phyloP scores from a whole-genome alignment of 2,888 invertebrate species.

The Ichneumoninae sp. region DNA sequence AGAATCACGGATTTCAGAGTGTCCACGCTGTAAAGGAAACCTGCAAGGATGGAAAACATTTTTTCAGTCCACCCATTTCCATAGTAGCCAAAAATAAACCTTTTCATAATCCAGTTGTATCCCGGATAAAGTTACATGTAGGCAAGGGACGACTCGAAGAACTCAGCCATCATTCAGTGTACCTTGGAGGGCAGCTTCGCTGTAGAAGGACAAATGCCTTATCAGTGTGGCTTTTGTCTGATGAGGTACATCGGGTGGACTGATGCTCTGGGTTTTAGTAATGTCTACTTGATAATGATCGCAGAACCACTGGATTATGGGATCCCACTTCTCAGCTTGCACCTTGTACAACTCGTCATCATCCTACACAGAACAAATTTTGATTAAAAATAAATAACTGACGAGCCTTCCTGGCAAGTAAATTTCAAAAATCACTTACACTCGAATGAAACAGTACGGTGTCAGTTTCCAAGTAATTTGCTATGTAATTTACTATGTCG shows the following conservation, averaged over 20 bases:
- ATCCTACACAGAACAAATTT: slow-evolving; percentile 86
- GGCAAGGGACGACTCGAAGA: neutral
- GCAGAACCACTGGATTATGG: slow-evolving; percentile 95
- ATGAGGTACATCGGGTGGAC: slow-evolving; percentile 88
- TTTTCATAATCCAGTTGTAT: neutral
- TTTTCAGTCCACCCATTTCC: neutral
- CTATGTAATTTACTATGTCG: slow-evolving; percentile 91
- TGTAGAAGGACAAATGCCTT: slow-evolving; percentile 92
- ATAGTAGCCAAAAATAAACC: neutral
- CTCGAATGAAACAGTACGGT: slow-evolving; percentile 92
- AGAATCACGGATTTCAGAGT: slow-evolving; percentile 96
- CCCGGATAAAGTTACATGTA: neutral
- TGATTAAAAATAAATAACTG: neutral
- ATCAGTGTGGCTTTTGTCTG: slow-evolving; percentile 89
- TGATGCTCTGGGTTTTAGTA: slow-evolving; percentile 89
- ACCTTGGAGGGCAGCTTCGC: slow-evolving; percentile 94
- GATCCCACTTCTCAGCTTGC: slow-evolving; percentile 95
- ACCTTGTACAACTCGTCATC: slow-evolving; percentile 90
- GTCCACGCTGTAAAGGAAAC: slow-evolving; percentile 94
- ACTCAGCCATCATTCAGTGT: slow-evolving; percentile 64
- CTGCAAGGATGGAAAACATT: slow-evolving; percentile 84
- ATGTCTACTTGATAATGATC: slow-evolving; percentile 91
- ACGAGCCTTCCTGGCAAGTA: neutral
- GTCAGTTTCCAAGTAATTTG: slow-evolving; percentile 93
- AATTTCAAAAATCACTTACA: slow-evolving; percentile 85